phyloP scores from a whole-genome alignment of 1,140 invertebrate species.

The Diploscapter pachys region DNA sequence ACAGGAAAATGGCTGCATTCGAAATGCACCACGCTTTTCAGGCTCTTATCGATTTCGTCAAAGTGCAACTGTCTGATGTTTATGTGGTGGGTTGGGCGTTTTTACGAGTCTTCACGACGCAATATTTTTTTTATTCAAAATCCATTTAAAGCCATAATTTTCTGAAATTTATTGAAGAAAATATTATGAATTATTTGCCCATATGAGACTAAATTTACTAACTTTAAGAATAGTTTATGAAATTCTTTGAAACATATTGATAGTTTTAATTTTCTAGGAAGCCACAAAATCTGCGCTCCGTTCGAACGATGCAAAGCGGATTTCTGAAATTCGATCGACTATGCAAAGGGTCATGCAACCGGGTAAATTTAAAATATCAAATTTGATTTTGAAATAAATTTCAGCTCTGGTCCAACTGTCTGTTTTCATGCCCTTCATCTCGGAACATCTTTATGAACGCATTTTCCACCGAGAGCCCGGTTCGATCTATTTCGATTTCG shows the following conservation, averaged over 20 bases:
- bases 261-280: conserved; percentile 19
- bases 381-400: too few relatives aligned
- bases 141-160: too few relatives aligned
- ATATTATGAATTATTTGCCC: too few relatives aligned
- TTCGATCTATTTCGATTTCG: conserved; percentile 23
- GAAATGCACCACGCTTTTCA: conserved; percentile 43
- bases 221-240: background rate
- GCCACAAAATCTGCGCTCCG: conserved; percentile 31
- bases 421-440: conserved; percentile 43
- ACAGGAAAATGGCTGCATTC: conserved; percentile 24
- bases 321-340: conserved; percentile 28
- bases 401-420: conserved; percentile 32
- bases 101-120: too few relatives aligned
- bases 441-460: conserved; percentile 34
- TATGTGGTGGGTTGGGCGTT: conserved; percentile 35
- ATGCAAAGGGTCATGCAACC: conserved; percentile 32
- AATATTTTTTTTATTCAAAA: too few relatives aligned
- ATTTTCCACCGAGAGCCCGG: conserved; percentile 26
- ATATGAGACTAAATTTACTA: too few relatives aligned
- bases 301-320: conserved; percentile 21
- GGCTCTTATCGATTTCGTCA: conserved; percentile 40
- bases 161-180: too few relatives aligned
- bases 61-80: conserved; percentile 43
- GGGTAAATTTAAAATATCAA: background rate
- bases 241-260: background rate